A percentile compares a stretch with the other conserved stretches of the same genome.
These are phyloP conservation scores for Pipistrellus kuhlii DNA, from an alignment of 2,797 vertebrate species.

Conservation along the genomic window DNA sequence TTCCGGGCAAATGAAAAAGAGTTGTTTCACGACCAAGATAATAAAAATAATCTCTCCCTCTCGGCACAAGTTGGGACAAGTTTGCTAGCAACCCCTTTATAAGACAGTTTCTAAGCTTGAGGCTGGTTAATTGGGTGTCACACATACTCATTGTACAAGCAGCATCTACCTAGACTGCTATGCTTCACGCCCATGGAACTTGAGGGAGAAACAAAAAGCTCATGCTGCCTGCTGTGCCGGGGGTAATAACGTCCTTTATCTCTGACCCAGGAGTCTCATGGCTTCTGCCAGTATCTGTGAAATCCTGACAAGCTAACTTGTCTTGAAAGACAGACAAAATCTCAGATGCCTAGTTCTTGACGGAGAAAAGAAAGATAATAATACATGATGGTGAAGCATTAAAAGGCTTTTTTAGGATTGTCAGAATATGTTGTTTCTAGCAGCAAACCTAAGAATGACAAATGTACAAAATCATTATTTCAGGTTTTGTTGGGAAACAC, in stretches of 20 bases:
- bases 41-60: neutral
- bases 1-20: neutral
- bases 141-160: neutral
- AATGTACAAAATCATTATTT: neutral
- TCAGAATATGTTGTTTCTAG: neutral
- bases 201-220: neutral
- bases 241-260: neutral
- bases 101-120: neutral
- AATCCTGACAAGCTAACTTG: neutral
- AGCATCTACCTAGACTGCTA: neutral
- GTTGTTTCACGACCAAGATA: neutral
- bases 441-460: neutral
- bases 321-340: slow-evolving; percentile 16
- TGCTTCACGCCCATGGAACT: fast-evolving
- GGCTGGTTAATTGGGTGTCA: neutral
- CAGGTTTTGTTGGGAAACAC: neutral
- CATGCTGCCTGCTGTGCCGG: neutral
- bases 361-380: neutral
- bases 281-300: neutral
- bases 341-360: slow-evolving; percentile 18
- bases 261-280: neutral
- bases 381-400: neutral
- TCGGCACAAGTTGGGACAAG: neutral
- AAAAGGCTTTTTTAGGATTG: neutral
- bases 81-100: neutral